phyloP scores from a whole-genome alignment of 35 echinoderm and acorn worm species.

The Lytechinus variegatus region DNA sequence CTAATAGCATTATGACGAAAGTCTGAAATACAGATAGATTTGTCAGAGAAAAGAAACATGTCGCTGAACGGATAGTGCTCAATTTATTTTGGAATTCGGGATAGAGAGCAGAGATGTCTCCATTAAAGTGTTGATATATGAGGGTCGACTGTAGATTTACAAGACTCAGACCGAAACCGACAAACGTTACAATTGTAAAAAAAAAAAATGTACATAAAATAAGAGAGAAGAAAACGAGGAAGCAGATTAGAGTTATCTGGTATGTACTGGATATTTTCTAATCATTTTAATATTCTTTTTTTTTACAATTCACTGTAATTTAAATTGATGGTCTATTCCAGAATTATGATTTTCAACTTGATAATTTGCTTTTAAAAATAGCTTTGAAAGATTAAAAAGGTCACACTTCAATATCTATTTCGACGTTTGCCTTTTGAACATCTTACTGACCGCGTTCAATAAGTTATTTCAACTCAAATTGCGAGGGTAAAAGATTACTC shows the following conservation, averaged over 20 bases:
- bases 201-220: neutral
- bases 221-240: neutral
- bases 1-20: slow-evolving; percentile 12
- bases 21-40: neutral
- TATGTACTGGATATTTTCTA: neutral
- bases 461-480: too few species aligned
- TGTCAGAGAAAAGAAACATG: neutral
- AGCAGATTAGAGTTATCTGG: neutral
- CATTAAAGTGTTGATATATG: slow-evolving; percentile 14
- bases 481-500: too few species aligned
- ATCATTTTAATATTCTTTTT: neutral
- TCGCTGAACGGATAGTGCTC: neutral
- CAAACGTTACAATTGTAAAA: neutral
- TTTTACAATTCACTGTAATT: neutral
- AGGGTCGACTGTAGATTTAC: neutral
- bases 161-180: neutral
- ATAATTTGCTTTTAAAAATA: too few species aligned
- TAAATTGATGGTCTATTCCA: neutral
- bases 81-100: neutral
- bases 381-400: too few species aligned
- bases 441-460: too few species aligned
- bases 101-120: neutral
- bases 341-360: too few species aligned
- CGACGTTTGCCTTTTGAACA: too few species aligned
- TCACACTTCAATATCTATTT: too few species aligned